Evolutionary conservation across 2,113 vertebrate genomes (phyloP), one percentile per base, ranked within the genome.

Genomic region (Sphyrna mokarran): DNA sequence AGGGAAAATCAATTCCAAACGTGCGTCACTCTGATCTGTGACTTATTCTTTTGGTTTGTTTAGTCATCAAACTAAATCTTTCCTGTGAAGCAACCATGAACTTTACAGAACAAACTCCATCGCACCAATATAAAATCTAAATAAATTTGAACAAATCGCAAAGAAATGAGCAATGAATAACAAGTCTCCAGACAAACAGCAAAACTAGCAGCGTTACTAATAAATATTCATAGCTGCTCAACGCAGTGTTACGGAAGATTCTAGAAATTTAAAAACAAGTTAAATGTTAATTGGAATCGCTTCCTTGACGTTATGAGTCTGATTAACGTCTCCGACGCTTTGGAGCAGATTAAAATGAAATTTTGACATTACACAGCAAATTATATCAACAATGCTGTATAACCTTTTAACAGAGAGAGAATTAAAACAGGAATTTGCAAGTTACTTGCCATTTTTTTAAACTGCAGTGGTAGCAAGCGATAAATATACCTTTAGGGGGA

Each of bases 221-320:
- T 90, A 48, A 90, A 90, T 61, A 61, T n/a, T 54, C 29, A 29
- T 33, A 61, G 43, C 87, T 90, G 48, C 23, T 90, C 87, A 61
- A 90, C 26, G 5, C 87, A 23, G 83, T 89, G 16, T 58, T 89
- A 14, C 14, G 3, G 13, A 90, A 54, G 29, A 90, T 90, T 61
- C 29, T 90, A 16, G 87, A 61, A 89, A 89, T 61, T 29, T 89
- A 3, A 23, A 89, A 26, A 23, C 4, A 18, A 20, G 16, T 61
- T 29, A 90, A 90, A 90, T 90, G 87, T 90, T 90, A 90, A 90
- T 90, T 90, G 26, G 54, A 61, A 90, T 90, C 3, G 26, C 54
- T 33, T 61, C 13, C 54, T 83, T 61, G 26, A 33, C 23, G 87
- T 20, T 90, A 8, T 16, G 26, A 61, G 54, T 61, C 48, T 33